Evolutionary conservation across 2,113 vertebrate genomes (phyloP).

Genomic region (Speoplatyrhinus poulsoni): DNA sequence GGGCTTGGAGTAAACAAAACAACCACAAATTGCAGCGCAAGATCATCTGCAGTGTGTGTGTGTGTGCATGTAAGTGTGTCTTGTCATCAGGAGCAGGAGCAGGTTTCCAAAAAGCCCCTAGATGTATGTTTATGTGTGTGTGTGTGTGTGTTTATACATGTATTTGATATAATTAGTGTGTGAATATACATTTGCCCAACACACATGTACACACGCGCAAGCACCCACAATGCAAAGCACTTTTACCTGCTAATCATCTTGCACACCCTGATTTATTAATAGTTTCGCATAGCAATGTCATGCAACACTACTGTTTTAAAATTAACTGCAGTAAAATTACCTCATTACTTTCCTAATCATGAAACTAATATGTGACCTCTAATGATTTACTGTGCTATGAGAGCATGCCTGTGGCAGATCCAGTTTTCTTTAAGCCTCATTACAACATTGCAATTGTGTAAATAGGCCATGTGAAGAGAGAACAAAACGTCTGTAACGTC

Average conservation of each 20-base stretch:
- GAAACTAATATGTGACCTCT: too few relatives aligned
- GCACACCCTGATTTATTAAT: too few relatives aligned
- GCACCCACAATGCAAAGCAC: too few relatives aligned
- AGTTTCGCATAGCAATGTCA: too few relatives aligned
- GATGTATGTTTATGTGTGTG: not conserved
- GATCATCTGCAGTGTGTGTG: not conserved
- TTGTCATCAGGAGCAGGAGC: constrained; percentile 41
- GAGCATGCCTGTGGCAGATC: constrained; percentile 1
- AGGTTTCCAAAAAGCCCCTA: constrained; percentile 32
- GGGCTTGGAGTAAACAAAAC: constrained; percentile 12
- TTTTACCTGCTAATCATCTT: too few relatives aligned
- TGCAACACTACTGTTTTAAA: too few relatives aligned
- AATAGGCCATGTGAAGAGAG: constrained; percentile 28
- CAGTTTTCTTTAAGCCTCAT: constrained; percentile 44
- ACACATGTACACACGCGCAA: too few relatives aligned
- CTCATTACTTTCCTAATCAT: too few relatives aligned
- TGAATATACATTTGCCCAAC: not conserved
- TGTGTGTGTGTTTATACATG: constrained; percentile 1
- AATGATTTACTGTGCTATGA: not conserved
- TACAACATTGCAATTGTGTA: constrained; percentile 45
- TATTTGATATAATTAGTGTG: constrained; percentile 17
- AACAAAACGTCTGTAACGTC: not conserved
- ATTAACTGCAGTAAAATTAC: too few relatives aligned
- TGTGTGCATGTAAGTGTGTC: not conserved
- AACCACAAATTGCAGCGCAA: constrained; percentile 19